Evolutionary conservation across 2,888 invertebrate species (phyloP).

Genomic region (Pycnomerus fuliginosus): DNA sequence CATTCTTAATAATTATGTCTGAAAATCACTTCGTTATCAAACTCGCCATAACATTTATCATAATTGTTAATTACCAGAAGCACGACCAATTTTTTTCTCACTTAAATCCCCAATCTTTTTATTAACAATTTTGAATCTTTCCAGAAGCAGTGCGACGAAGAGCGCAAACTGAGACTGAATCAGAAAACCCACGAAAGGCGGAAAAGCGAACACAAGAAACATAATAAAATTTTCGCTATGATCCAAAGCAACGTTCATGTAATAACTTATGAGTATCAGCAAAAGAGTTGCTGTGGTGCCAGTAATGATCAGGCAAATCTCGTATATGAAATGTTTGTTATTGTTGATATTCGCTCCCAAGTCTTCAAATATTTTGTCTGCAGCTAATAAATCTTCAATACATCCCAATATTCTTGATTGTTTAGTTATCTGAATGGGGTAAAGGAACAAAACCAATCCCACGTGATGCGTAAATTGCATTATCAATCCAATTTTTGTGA

Average conservation of each 20-base stretch:
- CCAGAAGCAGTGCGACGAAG: conserved; percentile 8
- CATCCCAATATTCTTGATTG: conserved; percentile 4
- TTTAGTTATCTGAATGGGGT: conserved; percentile 6
- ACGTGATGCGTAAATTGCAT: conserved; percentile 16
- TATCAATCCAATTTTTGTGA: conserved; percentile 15
- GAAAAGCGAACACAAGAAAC: conserved; percentile 7
- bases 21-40: no score
- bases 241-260: conserved; percentile 15
- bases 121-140: conserved; percentile 9
- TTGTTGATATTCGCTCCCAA: conserved; percentile 12
- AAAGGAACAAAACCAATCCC: conserved; percentile 8
- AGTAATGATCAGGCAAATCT: conserved; percentile 6
- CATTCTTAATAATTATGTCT: no score
- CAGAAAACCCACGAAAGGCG: conserved; percentile 9
- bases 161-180: conserved; percentile 12
- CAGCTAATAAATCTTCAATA: conserved; percentile 11
- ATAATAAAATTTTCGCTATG: conserved; percentile 1
- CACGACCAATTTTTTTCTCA: no score
- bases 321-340: conserved; percentile 12
- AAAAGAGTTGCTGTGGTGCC: conserved; percentile 3
- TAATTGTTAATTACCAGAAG: no score
- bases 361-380: conserved; percentile 15
- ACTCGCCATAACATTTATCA: no score
- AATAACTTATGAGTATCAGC: conserved; percentile 10
- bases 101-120: neutral